These are phyloP conservation scores for Thalpophila matura DNA, from an alignment of 2,888 invertebrate genomes.

Conservation along the genomic window DNA sequence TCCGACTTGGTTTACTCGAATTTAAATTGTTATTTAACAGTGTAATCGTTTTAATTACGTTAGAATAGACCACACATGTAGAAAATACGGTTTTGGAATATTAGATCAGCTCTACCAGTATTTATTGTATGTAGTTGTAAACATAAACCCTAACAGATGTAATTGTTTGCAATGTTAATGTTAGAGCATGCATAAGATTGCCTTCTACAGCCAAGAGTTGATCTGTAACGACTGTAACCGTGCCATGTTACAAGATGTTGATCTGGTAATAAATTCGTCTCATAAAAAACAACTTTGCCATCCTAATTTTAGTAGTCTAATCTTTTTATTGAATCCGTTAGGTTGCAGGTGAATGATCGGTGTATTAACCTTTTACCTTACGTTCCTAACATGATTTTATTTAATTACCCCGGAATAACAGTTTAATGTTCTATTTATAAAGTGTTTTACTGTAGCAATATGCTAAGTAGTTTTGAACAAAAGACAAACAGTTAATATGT, in stretches of 20 bases:
- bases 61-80: slow-evolving; percentile 21
- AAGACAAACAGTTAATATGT: slow-evolving; percentile 9
- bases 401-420: neutral
- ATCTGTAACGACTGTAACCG: too few species aligned
- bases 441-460: neutral
- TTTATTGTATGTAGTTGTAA: neutral
- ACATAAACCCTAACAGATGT: too few species aligned
- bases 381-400: too few species aligned
- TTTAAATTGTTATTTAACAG: slow-evolving; percentile 38
- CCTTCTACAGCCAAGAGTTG: too few species aligned
- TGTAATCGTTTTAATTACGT: slow-evolving; percentile 22
- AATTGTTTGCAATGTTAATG: too few species aligned
- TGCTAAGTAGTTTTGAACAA: slow-evolving; percentile 9
- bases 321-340: too few species aligned
- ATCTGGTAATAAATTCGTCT: too few species aligned
- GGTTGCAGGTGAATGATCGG: neutral
- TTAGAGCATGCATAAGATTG: too few species aligned
- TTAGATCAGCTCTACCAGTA: neutral
- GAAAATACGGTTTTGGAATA: slow-evolving; percentile 24
- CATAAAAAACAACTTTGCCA: too few species aligned
- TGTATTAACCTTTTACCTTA: slow-evolving; percentile 4
- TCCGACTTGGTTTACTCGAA: slow-evolving; percentile 36
- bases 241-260: too few species aligned
- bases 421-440: neutral
- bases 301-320: too few species aligned